phyloP scores from a whole-genome alignment of 1,140 invertebrate species.

The Pogonognathellus flavescens region DNA sequence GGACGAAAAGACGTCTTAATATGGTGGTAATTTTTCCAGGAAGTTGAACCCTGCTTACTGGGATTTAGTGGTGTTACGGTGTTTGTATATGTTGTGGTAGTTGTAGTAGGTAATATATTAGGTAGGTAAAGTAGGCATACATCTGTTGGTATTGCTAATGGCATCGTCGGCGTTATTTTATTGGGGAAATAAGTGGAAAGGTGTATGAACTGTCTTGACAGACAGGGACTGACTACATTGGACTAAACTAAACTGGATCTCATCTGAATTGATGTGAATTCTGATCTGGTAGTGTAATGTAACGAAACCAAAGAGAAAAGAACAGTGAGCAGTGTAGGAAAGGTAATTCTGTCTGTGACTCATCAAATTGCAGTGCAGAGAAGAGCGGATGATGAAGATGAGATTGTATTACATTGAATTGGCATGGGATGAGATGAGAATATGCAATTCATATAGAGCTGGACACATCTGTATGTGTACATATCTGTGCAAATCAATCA shows the following conservation, averaged over 20 bases:
- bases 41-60: neutral
- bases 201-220: conserved; percentile 31
- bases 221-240: conserved; percentile 10
- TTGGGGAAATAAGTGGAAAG: conserved; percentile 5
- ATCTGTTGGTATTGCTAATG: neutral
- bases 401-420: neutral
- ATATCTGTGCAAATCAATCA: too few relatives aligned
- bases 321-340: neutral
- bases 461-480: too few relatives aligned
- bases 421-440: neutral
- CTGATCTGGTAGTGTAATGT: conserved; percentile 3
- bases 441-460: conserved; percentile 15
- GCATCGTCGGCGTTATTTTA: neutral
- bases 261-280: neutral
- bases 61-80: neutral
- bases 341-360: conserved; percentile 12
- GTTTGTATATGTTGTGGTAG: neutral
- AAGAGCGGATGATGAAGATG: neutral
- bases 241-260: conserved; percentile 17
- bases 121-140: too few relatives aligned
- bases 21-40: neutral
- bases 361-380: neutral
- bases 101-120: neutral
- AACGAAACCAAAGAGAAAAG: neutral
- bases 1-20: too few relatives aligned